Evolutionary conservation across 2,797 vertebrate genomes (phyloP).

Genomic region (Pseudochromis fuscus): DNA sequence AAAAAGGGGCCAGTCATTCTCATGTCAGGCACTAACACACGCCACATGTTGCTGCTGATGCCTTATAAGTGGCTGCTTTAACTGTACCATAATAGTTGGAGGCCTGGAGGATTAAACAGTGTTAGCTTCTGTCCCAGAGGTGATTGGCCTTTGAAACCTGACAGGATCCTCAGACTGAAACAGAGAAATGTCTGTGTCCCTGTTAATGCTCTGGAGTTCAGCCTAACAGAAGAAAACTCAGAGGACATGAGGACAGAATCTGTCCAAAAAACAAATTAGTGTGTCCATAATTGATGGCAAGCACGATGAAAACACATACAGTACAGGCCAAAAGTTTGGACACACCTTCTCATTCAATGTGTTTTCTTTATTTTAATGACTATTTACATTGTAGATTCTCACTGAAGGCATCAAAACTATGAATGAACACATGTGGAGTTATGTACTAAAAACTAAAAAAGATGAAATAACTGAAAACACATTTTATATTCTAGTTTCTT

Average conservation of each 20-base stretch:
- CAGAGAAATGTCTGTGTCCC: conserved; percentile 42
- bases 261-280: conserved; percentile 21
- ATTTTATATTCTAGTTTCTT: too few relatives aligned
- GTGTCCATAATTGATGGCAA: conserved; percentile 13
- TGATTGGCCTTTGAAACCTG: conserved; percentile 4
- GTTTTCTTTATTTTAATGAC: too few relatives aligned
- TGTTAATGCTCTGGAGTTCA: conserved; percentile 37
- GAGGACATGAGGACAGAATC: conserved; percentile 13
- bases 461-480: too few relatives aligned
- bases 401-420: too few relatives aligned
- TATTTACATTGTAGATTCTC: too few relatives aligned
- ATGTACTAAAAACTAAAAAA: too few relatives aligned
- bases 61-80: conserved; percentile 55
- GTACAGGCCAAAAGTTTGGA: too few relatives aligned
- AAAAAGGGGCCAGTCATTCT: conserved; percentile 23
- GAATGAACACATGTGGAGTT: too few relatives aligned
- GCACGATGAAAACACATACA: background rate
- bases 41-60: conserved; percentile 38
- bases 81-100: conserved; percentile 35
- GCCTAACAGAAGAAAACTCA: conserved; percentile 42
- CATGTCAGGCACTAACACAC: conserved; percentile 30
- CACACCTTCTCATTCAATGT: too few relatives aligned
- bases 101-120: conserved; percentile 31
- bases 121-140: conserved; percentile 36
- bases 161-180: conserved; percentile 39